phyloP scores from a whole-genome alignment of 2,797 vertebrate species.

The Arnoldichthys spilopterus region DNA sequence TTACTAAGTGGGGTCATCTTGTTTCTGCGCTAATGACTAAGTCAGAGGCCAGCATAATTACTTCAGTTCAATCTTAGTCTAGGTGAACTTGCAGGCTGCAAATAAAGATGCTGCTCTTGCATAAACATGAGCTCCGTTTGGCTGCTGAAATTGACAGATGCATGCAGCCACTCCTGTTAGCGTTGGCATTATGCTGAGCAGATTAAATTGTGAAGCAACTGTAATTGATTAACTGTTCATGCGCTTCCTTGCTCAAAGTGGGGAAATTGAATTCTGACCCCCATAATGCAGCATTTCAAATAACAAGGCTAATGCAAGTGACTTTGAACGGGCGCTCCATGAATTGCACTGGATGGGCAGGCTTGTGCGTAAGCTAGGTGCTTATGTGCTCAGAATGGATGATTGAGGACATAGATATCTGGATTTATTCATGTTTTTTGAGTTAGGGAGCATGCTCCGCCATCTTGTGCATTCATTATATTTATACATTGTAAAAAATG shows the following conservation, averaged over 20 bases:
- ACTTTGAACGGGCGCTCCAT: constrained; percentile 28
- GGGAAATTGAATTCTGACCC: constrained; percentile 47
- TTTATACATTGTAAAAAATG: background rate
- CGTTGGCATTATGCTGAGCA: constrained; percentile 34
- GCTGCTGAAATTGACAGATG: constrained; percentile 25
- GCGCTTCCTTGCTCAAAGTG: constrained; percentile 40
- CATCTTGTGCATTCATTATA: background rate
- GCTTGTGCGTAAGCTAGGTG: background rate
- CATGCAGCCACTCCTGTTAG: constrained; percentile 9
- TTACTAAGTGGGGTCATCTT: background rate
- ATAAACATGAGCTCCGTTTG: constrained; percentile 30
- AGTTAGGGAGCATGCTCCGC: background rate
- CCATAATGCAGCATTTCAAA: constrained; percentile 36
- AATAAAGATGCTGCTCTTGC: constrained; percentile 24
- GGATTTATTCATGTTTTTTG: background rate
- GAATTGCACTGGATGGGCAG: background rate
- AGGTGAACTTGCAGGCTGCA: constrained; percentile 17
- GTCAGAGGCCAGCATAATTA: constrained; percentile 28
- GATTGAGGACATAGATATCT: constrained; percentile 21
- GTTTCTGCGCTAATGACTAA: constrained; percentile 21
- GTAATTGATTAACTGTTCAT: constrained; percentile 56
- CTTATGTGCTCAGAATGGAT: constrained; percentile 32
- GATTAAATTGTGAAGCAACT: constrained; percentile 46
- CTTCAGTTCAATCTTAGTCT: constrained; percentile 12
- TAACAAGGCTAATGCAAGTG: constrained; percentile 31